phyloP scores from a whole-genome alignment of 2,113 vertebrate genomes.

The Calyptomena viridis region DNA sequence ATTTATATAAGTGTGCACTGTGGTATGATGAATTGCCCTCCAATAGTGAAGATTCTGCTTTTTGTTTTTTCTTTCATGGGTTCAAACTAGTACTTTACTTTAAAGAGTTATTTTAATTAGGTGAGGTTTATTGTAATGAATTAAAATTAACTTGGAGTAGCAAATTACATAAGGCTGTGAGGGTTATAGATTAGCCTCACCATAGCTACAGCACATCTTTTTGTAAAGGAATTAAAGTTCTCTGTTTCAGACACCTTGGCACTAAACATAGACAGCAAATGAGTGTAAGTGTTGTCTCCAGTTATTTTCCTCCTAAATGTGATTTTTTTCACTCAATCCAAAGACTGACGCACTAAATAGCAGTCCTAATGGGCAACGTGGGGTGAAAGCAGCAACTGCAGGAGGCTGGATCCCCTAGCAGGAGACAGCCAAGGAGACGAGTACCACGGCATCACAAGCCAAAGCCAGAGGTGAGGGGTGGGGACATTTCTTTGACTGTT shows the following conservation, averaged over 20 bases:
- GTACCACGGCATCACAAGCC: background rate
- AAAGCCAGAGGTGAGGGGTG: background rate
- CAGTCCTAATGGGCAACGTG: background rate
- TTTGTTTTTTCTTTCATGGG: background rate
- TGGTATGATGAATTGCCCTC: slow-evolving; percentile 51
- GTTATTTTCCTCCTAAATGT: background rate
- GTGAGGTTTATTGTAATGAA: slow-evolving; percentile 68
- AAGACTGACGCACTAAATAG: background rate
- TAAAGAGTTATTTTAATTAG: slow-evolving; percentile 72
- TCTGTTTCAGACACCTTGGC: background rate
- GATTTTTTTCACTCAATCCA: background rate
- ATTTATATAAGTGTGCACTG: slow-evolving; percentile 36
- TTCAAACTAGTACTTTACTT: slow-evolving; percentile 71
- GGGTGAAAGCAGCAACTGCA: background rate
- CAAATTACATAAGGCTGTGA: slow-evolving; percentile 64
- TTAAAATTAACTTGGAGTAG: slow-evolving; percentile 73
- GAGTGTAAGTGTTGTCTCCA: background rate
- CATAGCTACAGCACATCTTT: slow-evolving; percentile 75
- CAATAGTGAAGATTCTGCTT: background rate
- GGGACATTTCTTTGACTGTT: background rate
- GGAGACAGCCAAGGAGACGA: background rate
- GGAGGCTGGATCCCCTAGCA: background rate
- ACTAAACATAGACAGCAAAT: background rate
- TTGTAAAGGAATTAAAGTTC: slow-evolving; percentile 34
- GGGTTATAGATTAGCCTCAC: slow-evolving; percentile 69